These are phyloP conservation scores for Machimus rusticus DNA, from an alignment of 2,888 invertebrate species.

Conservation along the genomic window DNA sequence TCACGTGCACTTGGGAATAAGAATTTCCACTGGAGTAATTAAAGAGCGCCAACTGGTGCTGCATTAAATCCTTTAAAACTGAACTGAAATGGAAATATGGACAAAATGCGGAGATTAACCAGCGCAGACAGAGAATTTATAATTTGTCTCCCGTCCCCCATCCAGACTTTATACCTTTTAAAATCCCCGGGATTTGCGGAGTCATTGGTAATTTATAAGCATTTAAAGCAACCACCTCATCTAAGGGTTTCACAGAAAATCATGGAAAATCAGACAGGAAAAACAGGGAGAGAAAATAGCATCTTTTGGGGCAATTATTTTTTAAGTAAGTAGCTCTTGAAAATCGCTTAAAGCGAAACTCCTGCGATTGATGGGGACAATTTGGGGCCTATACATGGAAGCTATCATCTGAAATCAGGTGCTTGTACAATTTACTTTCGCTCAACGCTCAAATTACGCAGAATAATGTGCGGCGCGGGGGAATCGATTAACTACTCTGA, in stretches of 20 bases:
- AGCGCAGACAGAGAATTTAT: neutral
- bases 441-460: neutral
- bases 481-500: neutral
- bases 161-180: neutral
- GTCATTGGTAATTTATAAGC: neutral
- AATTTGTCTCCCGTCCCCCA: neutral
- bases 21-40: neutral
- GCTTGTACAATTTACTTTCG: neutral
- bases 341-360: neutral
- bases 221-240: neutral
- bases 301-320: neutral
- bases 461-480: neutral
- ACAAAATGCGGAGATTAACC: neutral
- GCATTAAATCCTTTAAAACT: neutral
- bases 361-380: neutral
- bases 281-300: neutral
- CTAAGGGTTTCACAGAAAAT: neutral
- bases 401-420: neutral
- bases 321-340: neutral
- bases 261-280: neutral
- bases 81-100: neutral
- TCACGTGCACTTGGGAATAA: neutral
- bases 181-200: neutral
- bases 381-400: neutral
- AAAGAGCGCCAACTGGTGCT: neutral